These are phyloP conservation scores for Orius insidiosus DNA, from an alignment of 1,140 invertebrate genomes.

Conservation along the genomic window DNA sequence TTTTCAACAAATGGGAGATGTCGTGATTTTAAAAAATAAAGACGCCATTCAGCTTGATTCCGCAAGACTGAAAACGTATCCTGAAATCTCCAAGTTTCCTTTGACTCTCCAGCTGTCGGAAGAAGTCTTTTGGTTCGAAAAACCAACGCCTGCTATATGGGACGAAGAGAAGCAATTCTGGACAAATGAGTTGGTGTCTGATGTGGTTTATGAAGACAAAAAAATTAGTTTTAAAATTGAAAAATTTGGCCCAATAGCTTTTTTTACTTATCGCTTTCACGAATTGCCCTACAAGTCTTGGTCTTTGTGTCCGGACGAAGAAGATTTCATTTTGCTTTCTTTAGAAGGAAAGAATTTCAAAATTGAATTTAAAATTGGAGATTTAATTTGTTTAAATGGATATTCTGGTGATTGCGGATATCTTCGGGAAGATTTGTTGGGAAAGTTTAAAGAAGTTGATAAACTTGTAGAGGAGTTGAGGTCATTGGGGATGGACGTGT, in stretches of 20 bases:
- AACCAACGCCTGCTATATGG: background rate
- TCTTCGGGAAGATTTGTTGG: background rate
- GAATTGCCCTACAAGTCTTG: background rate
- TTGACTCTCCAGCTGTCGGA: background rate
- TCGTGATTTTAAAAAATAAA: no score
- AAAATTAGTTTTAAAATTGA: background rate
- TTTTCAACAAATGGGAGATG: no score
- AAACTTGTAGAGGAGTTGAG: background rate
- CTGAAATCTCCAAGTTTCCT: no score
- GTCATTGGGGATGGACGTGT: background rate
- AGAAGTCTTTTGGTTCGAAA: background rate
- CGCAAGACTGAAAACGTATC: no score
- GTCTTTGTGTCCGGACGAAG: background rate
- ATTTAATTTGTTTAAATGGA: no score
- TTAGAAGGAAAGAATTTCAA: no score
- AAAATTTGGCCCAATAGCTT: background rate
- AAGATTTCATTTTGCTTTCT: no score
- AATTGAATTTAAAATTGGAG: no score
- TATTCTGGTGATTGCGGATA: no score
- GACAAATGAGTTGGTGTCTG: background rate
- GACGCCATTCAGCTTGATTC: no score
- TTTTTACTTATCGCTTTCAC: background rate
- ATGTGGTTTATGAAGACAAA: background rate
- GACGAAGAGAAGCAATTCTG: constrained; percentile 1
- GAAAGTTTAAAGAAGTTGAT: background rate